Evolutionary conservation across 2,888 invertebrate species (phyloP).

Genomic region (Troilus luridus): DNA sequence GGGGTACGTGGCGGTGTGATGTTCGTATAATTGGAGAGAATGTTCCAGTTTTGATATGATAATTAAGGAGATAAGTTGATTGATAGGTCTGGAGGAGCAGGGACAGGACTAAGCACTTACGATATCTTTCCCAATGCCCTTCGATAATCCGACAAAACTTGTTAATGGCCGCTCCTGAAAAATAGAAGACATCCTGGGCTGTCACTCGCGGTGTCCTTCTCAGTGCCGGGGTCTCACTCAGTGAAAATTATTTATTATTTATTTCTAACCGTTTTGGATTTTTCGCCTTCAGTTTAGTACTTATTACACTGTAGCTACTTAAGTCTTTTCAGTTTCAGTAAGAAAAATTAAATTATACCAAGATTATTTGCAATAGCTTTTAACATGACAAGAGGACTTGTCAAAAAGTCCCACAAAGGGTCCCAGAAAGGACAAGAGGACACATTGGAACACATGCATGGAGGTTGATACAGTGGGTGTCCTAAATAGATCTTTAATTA

Average conservation of each 20-base stretch:
- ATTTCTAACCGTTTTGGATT: background rate
- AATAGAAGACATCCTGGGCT: slow-evolving; percentile 41
- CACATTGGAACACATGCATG: no score
- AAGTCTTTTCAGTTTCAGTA: no score
- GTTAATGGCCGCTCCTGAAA: slow-evolving; percentile 48
- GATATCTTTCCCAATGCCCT: background rate
- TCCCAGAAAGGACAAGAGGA: no score
- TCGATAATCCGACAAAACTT: slow-evolving; percentile 49
- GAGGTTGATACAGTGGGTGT: no score
- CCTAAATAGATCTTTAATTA: no score
- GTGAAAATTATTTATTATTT: background rate
- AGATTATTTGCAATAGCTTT: no score
- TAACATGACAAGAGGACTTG: no score
- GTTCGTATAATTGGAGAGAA: slow-evolving; percentile 33
- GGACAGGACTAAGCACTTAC: slow-evolving; percentile 35
- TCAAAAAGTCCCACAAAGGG: no score
- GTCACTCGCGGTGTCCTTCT: slow-evolving; percentile 20
- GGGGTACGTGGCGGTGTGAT: background rate
- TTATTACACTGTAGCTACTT: no score
- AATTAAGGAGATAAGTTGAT: slow-evolving; percentile 44
- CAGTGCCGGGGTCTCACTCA: background rate
- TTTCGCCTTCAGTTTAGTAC: no score
- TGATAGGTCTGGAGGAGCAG: background rate
- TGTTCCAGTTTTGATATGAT: slow-evolving; percentile 50
- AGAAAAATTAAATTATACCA: no score